Evolutionary conservation across 2,113 vertebrate species (phyloP), one percentile per base, ranked within the genome.

Genomic region (Mesitornis unicolor): DNA sequence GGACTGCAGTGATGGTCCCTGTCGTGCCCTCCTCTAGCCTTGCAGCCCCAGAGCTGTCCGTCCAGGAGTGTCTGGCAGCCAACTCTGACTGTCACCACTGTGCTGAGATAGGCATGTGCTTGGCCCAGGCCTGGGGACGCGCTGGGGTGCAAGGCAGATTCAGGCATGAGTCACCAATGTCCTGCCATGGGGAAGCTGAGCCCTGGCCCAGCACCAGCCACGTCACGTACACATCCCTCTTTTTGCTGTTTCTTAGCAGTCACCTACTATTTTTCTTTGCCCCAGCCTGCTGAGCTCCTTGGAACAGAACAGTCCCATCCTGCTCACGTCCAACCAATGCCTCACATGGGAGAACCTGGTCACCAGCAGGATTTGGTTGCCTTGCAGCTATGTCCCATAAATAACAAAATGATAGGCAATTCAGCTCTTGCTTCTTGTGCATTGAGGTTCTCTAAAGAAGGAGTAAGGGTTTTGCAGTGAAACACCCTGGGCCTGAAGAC

Each of bases 271-370:
- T 93, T 94, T 75, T 85, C 47, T 56, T 79, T 75, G 82, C 48
- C 33, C 22, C 40, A 40, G 48, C 40, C 63, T 54, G 28, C 42
- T 75, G n/a, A 36, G 51, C 9, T 91, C 57, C 35, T 82, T 60
- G 51, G 47, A 75, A 75, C 47, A 51, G 51, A 71, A 31, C 61
- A 35, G 70, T 69, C 51, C 40, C 0, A 0, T 84, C 38, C 60
- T 38, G 45, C 1, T 0, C 40, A 33, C 0, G 0, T 73, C n/a
- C 75, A 75, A 43, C 3, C 10, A 38, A 18, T 0, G 1, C 56
- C 28, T 81, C 1, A 1, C 38, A 10, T 19, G 11, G 33, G 35
- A 67, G 33, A 74, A 7, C 50, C 24, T 59, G 21, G 9, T 28
- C 2, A 0, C 13, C 43, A 53, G 47, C 35, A 31, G 25, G 13